phyloP scores from a whole-genome alignment of 2,888 invertebrate species.

The Aspidiotus rigidus region DNA sequence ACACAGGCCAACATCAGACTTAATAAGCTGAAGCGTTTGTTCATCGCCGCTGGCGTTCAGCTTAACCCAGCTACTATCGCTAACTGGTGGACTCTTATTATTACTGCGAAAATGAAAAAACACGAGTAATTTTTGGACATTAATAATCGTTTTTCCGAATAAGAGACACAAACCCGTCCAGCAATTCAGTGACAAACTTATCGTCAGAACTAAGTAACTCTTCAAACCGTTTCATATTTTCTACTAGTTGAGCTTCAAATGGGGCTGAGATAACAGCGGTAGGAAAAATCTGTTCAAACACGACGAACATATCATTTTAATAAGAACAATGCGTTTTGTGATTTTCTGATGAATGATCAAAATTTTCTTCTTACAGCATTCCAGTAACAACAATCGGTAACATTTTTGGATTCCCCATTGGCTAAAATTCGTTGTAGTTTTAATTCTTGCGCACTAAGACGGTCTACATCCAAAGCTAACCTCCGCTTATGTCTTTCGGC shows the following conservation, averaged over 20 bases:
- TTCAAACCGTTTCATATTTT: conserved; percentile 23
- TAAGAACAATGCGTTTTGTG: too few species aligned
- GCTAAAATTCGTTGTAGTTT: conserved; percentile 23
- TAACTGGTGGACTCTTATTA: too few species aligned
- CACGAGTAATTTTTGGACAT: too few species aligned
- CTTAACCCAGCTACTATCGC: conserved; percentile 16
- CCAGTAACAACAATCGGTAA: conserved; percentile 30
- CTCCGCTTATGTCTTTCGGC: conserved; percentile 38
- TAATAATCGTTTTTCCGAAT: too few species aligned
- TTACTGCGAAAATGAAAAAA: too few species aligned
- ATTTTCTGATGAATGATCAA: too few species aligned
- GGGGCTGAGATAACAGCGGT: conserved; percentile 18
- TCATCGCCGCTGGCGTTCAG: conserved; percentile 15
- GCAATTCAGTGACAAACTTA: background rate
- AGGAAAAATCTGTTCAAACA: conserved; percentile 17
- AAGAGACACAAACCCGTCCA: background rate
- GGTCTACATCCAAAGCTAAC: conserved; percentile 46
- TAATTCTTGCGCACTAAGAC: conserved; percentile 44
- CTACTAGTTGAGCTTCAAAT: conserved; percentile 21
- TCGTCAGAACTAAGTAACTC: conserved; percentile 16
- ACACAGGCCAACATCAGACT: conserved; percentile 19
- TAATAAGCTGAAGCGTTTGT: conserved; percentile 12
- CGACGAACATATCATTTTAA: background rate
- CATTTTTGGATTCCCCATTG: conserved; percentile 24
- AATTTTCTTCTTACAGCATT: conserved; percentile 10